Percentiles rank a stretch among this genome's conserved stretches.
phyloP scores from a whole-genome alignment of 2,797 vertebrate species.

The Muscicapa striata region DNA sequence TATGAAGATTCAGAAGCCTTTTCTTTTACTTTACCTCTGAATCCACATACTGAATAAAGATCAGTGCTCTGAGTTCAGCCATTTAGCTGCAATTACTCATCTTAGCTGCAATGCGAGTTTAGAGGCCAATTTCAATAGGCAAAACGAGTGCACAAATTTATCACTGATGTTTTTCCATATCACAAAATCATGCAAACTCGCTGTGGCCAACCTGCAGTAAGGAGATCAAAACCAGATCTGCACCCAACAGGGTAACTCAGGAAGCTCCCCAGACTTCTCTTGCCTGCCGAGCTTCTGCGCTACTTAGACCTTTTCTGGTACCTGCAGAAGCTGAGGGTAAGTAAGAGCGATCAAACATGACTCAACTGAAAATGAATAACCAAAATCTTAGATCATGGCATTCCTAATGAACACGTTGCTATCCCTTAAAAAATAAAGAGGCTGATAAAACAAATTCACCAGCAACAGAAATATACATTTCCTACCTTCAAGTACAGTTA shows the following conservation, averaged over 20 bases:
- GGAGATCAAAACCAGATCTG: neutral
- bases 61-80: neutral
- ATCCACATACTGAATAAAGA: neutral
- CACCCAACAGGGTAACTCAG: fast-evolving
- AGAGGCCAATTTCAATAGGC: neutral
- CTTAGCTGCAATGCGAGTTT: neutral
- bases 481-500: constrained; percentile 30
- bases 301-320: neutral
- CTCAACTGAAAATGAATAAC: neutral
- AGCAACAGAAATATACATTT: neutral
- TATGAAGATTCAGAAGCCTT: neutral
- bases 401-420: neutral
- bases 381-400: neutral
- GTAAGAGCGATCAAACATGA: neutral
- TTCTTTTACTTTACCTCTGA: neutral
- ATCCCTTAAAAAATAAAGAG: neutral
- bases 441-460: neutral
- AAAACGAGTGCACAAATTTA: neutral
- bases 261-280: neutral
- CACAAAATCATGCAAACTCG: neutral
- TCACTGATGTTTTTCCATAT: neutral
- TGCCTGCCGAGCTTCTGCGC: neutral
- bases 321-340: neutral
- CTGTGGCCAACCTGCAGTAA: neutral
- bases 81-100: neutral